These are phyloP conservation scores for Eupeodes luniger DNA, from an alignment of 2,888 invertebrate species.

Conservation along the genomic window DNA sequence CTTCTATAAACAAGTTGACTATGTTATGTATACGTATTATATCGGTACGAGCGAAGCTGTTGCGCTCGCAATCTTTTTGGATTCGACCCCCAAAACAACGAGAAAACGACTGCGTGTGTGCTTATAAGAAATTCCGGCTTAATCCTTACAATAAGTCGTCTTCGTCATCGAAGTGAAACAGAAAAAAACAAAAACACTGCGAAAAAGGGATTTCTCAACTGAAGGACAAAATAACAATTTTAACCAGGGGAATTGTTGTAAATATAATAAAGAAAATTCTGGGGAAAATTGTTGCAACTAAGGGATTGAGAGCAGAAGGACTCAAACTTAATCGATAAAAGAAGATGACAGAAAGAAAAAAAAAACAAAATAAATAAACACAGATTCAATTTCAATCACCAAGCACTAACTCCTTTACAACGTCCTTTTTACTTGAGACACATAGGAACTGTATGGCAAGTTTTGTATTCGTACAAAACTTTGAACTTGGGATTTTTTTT, in stretches of 20 bases:
- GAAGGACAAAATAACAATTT: constrained; percentile 44
- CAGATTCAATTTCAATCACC: constrained; percentile 44
- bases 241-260: constrained; percentile 33
- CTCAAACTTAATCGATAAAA: neutral
- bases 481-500: no score
- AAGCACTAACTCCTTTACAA: neutral
- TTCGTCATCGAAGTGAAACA: neutral
- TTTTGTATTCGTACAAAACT: no score
- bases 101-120: constrained; percentile 11
- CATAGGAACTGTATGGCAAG: no score
- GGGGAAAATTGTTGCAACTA: constrained; percentile 41
- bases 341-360: neutral
- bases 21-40: constrained; percentile 4
- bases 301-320: constrained; percentile 18
- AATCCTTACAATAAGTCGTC: constrained; percentile 35
- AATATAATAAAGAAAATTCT: constrained; percentile 56
- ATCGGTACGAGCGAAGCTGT: constrained; percentile 54
- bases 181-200: neutral
- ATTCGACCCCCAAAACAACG: constrained; percentile 31
- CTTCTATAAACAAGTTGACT: neutral
- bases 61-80: constrained; percentile 24
- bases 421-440: no score
- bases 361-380: neutral
- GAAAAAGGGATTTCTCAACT: neutral
- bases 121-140: constrained; percentile 43